A percentile compares a stretch with the other conserved stretches of the same genome.
phyloP scores from a whole-genome alignment of 1,140 invertebrate species.

The Microplitis demolitor region DNA sequence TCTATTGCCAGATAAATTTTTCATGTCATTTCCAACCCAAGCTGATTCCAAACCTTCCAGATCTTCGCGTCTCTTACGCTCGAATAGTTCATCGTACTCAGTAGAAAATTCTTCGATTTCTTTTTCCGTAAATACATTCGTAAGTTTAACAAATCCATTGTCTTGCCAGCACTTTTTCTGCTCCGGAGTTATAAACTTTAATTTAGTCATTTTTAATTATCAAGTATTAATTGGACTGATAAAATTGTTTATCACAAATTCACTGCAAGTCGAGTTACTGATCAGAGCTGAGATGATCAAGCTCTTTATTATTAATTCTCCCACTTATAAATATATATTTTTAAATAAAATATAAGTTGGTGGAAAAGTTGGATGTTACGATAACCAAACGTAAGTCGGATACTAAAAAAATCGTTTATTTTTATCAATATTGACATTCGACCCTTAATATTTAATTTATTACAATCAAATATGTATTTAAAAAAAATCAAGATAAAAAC shows the following conservation, averaged over 20 bases:
- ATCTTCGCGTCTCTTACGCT: slow-evolving; percentile 47
- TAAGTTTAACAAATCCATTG: slow-evolving; percentile 62
- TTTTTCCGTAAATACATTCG: slow-evolving; percentile 51
- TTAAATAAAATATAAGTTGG: background rate
- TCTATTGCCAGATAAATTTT: slow-evolving; percentile 46
- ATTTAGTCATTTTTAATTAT: slow-evolving; percentile 34
- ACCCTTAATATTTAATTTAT: too few relatives aligned
- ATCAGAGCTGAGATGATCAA: background rate
- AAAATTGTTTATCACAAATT: too few relatives aligned
- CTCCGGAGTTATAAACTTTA: slow-evolving; percentile 54
- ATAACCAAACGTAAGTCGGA: too few relatives aligned
- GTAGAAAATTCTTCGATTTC: slow-evolving; percentile 60
- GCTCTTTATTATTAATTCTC: background rate
- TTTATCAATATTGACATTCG: too few relatives aligned
- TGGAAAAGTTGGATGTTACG: background rate
- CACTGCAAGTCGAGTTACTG: too few relatives aligned
- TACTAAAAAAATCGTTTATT: too few relatives aligned
- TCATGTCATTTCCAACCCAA: slow-evolving; percentile 61
- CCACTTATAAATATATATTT: background rate
- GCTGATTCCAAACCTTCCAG: slow-evolving; percentile 56
- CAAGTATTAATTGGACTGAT: too few relatives aligned
- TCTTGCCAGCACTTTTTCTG: slow-evolving; percentile 60
- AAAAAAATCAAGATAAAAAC: too few relatives aligned
- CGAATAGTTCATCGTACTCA: slow-evolving; percentile 60
- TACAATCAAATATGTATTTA: too few relatives aligned